These are phyloP conservation scores for Hypomecis punctinalis DNA, from an alignment of 2,888 invertebrate genomes.

Conservation along the genomic window DNA sequence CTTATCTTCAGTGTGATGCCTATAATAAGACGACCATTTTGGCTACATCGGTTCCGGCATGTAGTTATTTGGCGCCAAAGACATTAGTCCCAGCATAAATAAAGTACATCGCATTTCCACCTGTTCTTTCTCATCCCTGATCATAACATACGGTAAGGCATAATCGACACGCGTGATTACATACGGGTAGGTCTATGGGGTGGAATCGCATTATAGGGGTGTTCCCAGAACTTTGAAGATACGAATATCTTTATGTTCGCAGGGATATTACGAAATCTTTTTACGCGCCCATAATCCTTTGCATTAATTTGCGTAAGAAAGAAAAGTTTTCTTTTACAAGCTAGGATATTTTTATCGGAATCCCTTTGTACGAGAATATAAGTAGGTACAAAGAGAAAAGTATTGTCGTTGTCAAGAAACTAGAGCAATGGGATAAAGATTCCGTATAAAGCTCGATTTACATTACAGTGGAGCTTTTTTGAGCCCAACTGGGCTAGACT, in stretches of 20 bases:
- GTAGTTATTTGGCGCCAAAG: neutral
- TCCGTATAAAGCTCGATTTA: slow-evolving; percentile 3
- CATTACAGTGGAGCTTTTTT: neutral
- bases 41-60: too few species aligned
- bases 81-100: neutral
- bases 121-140: neutral
- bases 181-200: slow-evolving; percentile 29
- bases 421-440: slow-evolving; percentile 6
- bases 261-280: slow-evolving; percentile 39
- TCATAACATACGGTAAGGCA: slow-evolving; percentile 30
- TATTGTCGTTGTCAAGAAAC: slow-evolving; percentile 12
- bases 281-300: slow-evolving; percentile 42
- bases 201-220: slow-evolving; percentile 39
- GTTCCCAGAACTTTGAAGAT: slow-evolving; percentile 36
- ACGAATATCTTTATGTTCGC: slow-evolving; percentile 33
- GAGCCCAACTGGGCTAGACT: too few species aligned
- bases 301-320: slow-evolving; percentile 40
- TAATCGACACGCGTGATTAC: slow-evolving; percentile 36
- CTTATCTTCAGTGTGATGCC: too few species aligned
- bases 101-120: neutral
- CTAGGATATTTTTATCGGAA: slow-evolving; percentile 12
- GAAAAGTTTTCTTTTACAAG: slow-evolving; percentile 25
- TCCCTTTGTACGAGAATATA: slow-evolving; percentile 10
- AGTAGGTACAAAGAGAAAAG: slow-evolving; percentile 14
- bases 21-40: too few species aligned